Base-by-base conservation (phyloP, 2,797 vertebrate species). In the Chelonia mydas region DNA sequence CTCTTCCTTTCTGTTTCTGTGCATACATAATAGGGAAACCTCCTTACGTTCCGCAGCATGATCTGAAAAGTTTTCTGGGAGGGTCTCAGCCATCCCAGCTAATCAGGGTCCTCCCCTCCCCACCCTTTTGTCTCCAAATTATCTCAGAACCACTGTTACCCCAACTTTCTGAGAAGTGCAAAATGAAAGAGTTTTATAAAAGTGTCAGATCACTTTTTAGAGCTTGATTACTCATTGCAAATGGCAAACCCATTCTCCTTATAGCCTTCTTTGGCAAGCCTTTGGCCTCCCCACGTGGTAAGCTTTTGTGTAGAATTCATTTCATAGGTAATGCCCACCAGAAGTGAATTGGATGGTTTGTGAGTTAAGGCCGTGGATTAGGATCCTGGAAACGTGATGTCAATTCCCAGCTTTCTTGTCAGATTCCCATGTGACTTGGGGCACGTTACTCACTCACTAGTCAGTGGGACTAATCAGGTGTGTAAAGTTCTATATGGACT, bases 21-120 rank as follows among this genome's bases (percentile, higher is more conserved):
- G 90, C 94, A 92, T 97, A 7, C 83, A 0, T 72, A 97, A 96
- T 88, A 78, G 96, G 84, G 53, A 87, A 94, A 61, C 41, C 86
- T 86, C 41, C 28, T 3, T 47, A 87, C 7, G n/a, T 50, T 76
- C 92, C 81, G 10, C 81, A 41, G 51, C 90, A 15, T 57, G 65
- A 33, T 82, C 93, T 82, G 85, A 87, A 45, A 84, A 79, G 33
- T 83, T 50, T 21, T 1, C 41, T 72, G 85, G 33, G 80, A 59
- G 82, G 19, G 5, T 72, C 87, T 81, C 86, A 51, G 85, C 51
- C 84, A 17, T 79, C 81, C 76, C 0, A 65, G 81, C n/a, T 90
- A 53, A 82, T 92, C 82, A 0, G 0, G 74, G 88, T 88, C 13
- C 33, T 2, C 50, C 4, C 3, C 51, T 86, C 25, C 82, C 55